These are phyloP conservation scores for Plumapathes pennacea DNA, from an alignment of 92 coral and sea anemone genomes.

Conservation along the genomic window DNA sequence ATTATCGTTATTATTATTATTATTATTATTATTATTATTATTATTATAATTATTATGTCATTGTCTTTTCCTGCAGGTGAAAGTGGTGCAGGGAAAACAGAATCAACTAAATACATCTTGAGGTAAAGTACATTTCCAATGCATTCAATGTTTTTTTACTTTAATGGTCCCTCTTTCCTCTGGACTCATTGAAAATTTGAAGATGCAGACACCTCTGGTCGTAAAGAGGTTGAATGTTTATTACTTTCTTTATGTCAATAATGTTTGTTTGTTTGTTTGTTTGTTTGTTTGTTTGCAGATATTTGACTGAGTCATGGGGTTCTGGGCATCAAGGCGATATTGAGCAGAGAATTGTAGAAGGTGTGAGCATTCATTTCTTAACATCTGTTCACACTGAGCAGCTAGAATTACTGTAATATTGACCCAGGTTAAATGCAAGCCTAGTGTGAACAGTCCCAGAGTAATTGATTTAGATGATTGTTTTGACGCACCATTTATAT, in stretches of 20 bases:
- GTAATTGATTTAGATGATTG: too few species aligned
- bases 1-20: too few species aligned
- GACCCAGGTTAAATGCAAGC: too few species aligned
- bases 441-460: too few species aligned
- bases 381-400: neutral
- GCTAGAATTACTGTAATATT: neutral
- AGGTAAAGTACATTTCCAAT: constrained; percentile 76
- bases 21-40: neutral
- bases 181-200: neutral
- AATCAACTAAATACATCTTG: constrained; percentile 91
- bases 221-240: neutral
- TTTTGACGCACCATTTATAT: too few species aligned
- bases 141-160: too few species aligned
- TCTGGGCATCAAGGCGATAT: constrained; percentile 96
- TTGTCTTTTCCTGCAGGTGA: constrained; percentile 57
- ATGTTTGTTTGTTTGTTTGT: neutral
- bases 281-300: constrained; percentile 23
- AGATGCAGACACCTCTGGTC: neutral
- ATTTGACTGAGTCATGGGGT: constrained; percentile 97
- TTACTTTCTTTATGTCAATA: neutral
- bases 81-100: constrained; percentile 99
- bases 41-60: neutral
- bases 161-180: neutral
- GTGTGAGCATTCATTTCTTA: constrained; percentile 25
- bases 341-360: constrained; percentile 96